These are phyloP conservation scores for Melinaea marsaeus DNA, from an alignment of 2,888 invertebrate genomes.

Conservation along the genomic window DNA sequence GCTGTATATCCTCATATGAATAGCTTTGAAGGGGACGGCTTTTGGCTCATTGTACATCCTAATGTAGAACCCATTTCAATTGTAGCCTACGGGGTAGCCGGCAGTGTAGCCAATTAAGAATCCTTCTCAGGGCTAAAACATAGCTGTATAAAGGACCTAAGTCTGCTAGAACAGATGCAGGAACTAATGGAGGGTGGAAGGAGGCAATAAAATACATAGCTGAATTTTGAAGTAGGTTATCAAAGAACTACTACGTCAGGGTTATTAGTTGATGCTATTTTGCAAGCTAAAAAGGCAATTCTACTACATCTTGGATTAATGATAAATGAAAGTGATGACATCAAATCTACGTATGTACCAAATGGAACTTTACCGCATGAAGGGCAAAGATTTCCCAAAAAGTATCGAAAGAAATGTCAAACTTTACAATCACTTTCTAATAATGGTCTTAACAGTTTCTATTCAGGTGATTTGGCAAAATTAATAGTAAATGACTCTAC, in stretches of 20 bases:
- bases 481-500: constrained; percentile 56
- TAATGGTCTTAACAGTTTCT: constrained; percentile 61
- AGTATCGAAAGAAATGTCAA: constrained; percentile 44
- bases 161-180: constrained; percentile 62
- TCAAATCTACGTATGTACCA: constrained; percentile 47
- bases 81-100: constrained; percentile 64
- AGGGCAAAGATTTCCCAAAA: constrained; percentile 56
- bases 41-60: constrained; percentile 68
- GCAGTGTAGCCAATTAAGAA: constrained; percentile 54
- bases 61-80: constrained; percentile 58
- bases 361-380: constrained; percentile 46
- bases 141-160: constrained; percentile 59
- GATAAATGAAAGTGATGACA: constrained; percentile 36
- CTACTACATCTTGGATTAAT: constrained; percentile 22
- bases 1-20: constrained; percentile 70
- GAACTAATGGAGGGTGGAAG: constrained; percentile 66
- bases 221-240: constrained; percentile 63
- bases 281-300: constrained; percentile 62
- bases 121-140: constrained; percentile 45
- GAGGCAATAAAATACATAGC: constrained; percentile 62
- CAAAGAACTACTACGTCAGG: constrained; percentile 47
- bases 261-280: constrained; percentile 59
- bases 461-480: constrained; percentile 57
- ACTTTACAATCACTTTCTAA: constrained; percentile 51
- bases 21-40: constrained; percentile 64